These are phyloP conservation scores for Nesoenas mayeri DNA, from an alignment of 2,113 vertebrate species.

Conservation along the genomic window DNA sequence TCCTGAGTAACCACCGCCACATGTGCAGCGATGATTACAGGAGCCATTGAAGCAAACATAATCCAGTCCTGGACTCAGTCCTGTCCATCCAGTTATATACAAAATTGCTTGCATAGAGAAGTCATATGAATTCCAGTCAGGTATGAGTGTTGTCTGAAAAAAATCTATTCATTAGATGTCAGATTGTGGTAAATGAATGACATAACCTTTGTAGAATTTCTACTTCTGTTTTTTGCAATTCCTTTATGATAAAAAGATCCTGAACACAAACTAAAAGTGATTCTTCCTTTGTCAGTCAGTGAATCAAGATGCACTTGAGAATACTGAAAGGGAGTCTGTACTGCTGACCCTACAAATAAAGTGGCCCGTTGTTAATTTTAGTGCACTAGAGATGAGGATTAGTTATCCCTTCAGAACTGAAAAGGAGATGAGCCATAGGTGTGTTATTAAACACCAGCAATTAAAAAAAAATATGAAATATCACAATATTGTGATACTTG, in stretches of 20 bases:
- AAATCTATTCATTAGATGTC: background rate
- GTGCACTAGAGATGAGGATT: background rate
- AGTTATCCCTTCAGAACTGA: background rate
- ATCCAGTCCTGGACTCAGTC: background rate
- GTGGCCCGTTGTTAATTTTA: background rate
- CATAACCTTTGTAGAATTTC: background rate
- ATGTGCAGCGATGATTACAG: background rate
- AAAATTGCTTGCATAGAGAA: background rate
- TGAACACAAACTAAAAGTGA: background rate
- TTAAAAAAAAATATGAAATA: background rate
- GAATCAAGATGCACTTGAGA: background rate
- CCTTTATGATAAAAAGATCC: background rate
- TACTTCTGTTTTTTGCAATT: slow-evolving; percentile 4
- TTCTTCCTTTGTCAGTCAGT: background rate
- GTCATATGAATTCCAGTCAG: background rate
- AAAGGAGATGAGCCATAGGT: background rate
- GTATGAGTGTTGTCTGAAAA: background rate
- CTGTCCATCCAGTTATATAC: background rate
- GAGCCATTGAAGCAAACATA: background rate
- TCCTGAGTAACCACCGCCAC: background rate
- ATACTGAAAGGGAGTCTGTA: background rate
- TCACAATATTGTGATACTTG: background rate
- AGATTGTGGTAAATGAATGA: background rate
- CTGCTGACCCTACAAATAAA: background rate
- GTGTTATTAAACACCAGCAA: background rate